Evolutionary conservation across 2,113 vertebrate genomes (phyloP).

Genomic region (Ageneiosus marmoratus): DNA sequence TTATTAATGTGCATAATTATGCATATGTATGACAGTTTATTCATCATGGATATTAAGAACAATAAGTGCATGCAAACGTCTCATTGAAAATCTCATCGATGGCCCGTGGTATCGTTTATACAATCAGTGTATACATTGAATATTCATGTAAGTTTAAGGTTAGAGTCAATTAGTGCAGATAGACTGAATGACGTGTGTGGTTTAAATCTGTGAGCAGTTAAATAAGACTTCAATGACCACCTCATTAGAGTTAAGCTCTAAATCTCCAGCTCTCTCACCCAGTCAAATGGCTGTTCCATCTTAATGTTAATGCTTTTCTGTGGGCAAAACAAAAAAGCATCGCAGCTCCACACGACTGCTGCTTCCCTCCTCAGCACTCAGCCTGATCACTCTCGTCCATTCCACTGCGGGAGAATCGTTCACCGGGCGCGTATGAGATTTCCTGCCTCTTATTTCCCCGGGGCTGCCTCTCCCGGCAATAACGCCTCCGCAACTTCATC

Average conservation of each 20-base stretch:
- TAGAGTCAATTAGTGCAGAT: not conserved
- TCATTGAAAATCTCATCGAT: not conserved
- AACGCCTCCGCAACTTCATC: constrained; percentile 38
- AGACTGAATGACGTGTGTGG: not conserved
- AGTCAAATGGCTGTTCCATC: not conserved
- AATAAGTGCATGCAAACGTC: not conserved
- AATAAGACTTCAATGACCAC: not conserved
- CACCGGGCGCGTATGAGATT: constrained; percentile 8
- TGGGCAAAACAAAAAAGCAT: constrained; percentile 3
- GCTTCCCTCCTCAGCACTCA: not conserved
- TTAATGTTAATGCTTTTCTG: not conserved
- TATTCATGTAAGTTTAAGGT: no score
- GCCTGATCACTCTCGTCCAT: not conserved
- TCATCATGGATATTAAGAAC: not conserved
- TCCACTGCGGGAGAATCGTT: constrained; percentile 18
- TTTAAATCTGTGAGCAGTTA: not conserved
- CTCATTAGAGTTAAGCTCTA: not conserved
- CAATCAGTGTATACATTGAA: not conserved
- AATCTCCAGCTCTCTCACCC: constrained; percentile 3
- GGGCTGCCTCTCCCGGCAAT: constrained; percentile 22
- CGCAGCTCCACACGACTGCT: constrained; percentile 7
- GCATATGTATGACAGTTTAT: not conserved
- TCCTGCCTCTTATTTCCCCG: constrained; percentile 47
- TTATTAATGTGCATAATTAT: not conserved
- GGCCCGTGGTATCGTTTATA: not conserved